These are phyloP conservation scores for Muscicapa comitata DNA, from an alignment of 2,797 vertebrate genomes.

Conservation along the genomic window DNA sequence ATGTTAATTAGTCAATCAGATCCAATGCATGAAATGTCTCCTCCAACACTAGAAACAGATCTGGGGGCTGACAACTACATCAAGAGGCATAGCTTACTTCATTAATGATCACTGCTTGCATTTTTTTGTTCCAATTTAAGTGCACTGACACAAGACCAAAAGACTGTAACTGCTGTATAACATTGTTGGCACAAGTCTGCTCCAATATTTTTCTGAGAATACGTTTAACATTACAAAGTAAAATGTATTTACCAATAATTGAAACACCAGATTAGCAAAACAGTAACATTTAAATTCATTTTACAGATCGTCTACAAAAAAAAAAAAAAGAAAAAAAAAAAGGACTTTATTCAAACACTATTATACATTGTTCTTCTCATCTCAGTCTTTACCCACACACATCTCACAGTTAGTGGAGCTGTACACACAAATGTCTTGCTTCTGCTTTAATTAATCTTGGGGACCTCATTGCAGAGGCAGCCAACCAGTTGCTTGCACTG, in stretches of 20 bases:
- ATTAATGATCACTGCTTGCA: not conserved
- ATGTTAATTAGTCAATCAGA: not conserved
- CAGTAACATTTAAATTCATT: not conserved
- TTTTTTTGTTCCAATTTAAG: not conserved
- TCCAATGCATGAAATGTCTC: not conserved
- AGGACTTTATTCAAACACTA: not conserved
- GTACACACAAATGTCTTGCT: not conserved
- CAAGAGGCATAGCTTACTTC: not conserved
- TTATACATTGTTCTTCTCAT: not conserved
- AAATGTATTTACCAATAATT: not conserved
- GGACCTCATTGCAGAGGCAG: not conserved
- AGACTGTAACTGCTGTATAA: not conserved
- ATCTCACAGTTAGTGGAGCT: not conserved
- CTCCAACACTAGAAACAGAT: not conserved
- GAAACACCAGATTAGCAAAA: not conserved
- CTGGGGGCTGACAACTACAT: not conserved
- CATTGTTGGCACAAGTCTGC: rapidly evolving
- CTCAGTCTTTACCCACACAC: not conserved
- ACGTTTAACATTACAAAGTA: not conserved
- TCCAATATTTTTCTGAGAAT: not conserved
- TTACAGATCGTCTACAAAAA: not conserved
- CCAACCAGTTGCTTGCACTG: not conserved
- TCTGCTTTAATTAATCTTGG: not conserved
- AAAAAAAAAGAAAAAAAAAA: not conserved
- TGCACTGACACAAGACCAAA: not conserved